Conservation (phyloP, 2,888 invertebrate species). For the Tipula confusa region DNA sequence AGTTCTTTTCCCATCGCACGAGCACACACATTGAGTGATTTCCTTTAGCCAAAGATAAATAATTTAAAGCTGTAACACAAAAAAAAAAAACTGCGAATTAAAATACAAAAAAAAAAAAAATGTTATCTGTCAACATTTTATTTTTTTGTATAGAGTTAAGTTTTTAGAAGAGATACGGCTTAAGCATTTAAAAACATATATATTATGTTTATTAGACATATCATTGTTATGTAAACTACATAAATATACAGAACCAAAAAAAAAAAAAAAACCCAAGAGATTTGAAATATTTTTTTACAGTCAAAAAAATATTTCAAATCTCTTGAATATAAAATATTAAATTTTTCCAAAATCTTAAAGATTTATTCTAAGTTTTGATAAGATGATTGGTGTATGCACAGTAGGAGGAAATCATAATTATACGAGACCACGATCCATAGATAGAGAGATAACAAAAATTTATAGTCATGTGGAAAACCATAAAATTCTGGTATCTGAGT, state of each 20-base stretch:
- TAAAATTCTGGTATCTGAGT: background rate
- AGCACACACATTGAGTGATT: background rate
- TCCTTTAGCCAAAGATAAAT: conserved; percentile 16
- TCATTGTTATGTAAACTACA: background rate
- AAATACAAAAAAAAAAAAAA: background rate
- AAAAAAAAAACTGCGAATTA: background rate
- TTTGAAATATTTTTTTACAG: background rate
- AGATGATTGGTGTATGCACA: background rate
- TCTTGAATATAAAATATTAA: too few species aligned
- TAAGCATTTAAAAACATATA: background rate
- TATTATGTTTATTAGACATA: too few species aligned
- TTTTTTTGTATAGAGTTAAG: background rate
- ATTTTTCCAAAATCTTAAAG: background rate
- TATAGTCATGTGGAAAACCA: background rate
- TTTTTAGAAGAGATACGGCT: background rate
- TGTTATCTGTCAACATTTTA: background rate
- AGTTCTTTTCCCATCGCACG: background rate
- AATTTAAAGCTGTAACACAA: too few species aligned
- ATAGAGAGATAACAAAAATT: background rate
- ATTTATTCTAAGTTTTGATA: background rate
- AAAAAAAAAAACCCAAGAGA: background rate
- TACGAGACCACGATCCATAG: background rate
- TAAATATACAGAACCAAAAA: background rate
- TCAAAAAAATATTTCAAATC: background rate
- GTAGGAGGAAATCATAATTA: background rate